Evolutionary conservation across 2,888 invertebrate genomes (phyloP), one percentile per base, ranked within the genome.

Genomic region (Neoitamus cyanurus): DNA sequence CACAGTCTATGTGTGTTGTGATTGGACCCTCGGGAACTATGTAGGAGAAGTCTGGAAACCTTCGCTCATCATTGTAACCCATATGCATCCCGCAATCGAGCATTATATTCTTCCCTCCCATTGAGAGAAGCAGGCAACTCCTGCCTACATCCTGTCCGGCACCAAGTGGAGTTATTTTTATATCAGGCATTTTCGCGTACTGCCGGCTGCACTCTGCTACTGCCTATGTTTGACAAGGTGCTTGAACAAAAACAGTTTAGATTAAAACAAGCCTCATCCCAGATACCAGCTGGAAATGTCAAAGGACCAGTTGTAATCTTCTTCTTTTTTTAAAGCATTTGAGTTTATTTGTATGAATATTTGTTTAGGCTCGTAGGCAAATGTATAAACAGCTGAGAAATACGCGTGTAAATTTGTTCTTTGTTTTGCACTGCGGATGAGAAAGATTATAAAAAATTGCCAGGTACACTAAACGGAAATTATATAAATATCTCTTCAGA

Each of bases 81-180:
- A 99, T 99, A 90, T 99, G 99, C 99, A 99, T 99, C 58, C 99
- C 99, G 91, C 99, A 99, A 90, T 99, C 99, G 78, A 99, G 92
- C 99, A 99, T 99, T 83, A 99, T 97, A 90, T 99, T 99, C 92
- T 99, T 99, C 28, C 98, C 98, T 69, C 98, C 98, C 94, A 99
- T 97, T 0, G 97, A 95, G 2, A 99, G 93, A 73, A 99, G 92
- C 87, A 99, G 96, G 89, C 99, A 99, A 90, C 99, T 99, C 80
- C 99, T 93, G 0, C 99, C 99, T 30, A 99, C 99, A 94, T 99
- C 99, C 91, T 97, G 97, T 1, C 97, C 97, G 73, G 97, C 97
- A 77, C 97, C 97, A 78, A 97, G 92, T 0, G 97, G 97, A 4
- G 97, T 97, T 84, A 97, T 94, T 93, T 95, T 96, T 84, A 97